Conservation (phyloP, 2,113 vertebrate genomes). For the Xiphias gladius region DNA sequence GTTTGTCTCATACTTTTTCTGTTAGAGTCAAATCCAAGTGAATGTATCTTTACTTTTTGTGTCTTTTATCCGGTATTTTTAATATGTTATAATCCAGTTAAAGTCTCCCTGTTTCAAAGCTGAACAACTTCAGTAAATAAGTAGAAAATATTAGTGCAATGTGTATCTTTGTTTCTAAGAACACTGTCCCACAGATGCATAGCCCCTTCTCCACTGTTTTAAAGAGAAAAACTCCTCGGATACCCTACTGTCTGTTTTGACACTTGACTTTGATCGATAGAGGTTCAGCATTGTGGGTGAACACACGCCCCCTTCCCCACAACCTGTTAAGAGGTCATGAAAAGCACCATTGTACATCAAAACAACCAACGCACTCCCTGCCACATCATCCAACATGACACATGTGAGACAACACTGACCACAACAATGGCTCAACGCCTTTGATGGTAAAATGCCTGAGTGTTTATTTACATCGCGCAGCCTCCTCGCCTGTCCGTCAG, state of each 20-base stretch:
- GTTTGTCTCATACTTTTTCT: conserved; percentile 37
- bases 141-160: background rate
- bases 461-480: conserved; percentile 78
- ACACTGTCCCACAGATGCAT: background rate
- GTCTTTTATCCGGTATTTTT: conserved; percentile 29
- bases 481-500: conserved; percentile 71
- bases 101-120: conserved; percentile 6
- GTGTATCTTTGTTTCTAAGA: background rate
- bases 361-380: conserved; percentile 69
- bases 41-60: conserved; percentile 26
- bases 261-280: conserved; percentile 83
- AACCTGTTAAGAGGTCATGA: conserved; percentile 80
- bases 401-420: conserved; percentile 82
- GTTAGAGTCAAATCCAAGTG: conserved; percentile 32
- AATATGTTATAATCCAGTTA: conserved; percentile 48
- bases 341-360: conserved; percentile 78
- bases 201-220: conserved; percentile 43
- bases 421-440: conserved; percentile 75
- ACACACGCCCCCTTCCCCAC: conserved; percentile 63
- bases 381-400: conserved; percentile 80
- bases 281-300: conserved; percentile 74
- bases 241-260: conserved; percentile 79
- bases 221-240: conserved; percentile 49
- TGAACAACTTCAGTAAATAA: conserved; percentile 24
- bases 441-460: conserved; percentile 73